Evolutionary conservation across 2,797 vertebrate genomes (phyloP).

Genomic region (Glossophaga mutica): DNA sequence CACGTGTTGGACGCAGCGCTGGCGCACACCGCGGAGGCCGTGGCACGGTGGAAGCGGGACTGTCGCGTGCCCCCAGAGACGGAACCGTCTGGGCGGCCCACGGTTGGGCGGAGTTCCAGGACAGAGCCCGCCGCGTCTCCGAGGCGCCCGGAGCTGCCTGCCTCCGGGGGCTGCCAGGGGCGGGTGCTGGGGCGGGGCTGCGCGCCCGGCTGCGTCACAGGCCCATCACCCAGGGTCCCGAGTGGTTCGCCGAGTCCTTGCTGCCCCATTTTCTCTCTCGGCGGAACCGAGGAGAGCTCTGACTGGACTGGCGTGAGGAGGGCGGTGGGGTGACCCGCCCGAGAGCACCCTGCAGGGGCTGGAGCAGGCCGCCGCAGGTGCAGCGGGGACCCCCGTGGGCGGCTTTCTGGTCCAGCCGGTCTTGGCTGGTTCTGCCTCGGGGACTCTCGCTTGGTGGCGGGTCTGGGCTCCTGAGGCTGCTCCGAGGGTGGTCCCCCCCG

Average conservation of each 20-base stretch:
- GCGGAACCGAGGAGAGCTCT: neutral
- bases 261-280: neutral
- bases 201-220: too few relatives aligned
- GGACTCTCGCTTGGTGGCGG: neutral
- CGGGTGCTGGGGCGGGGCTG: neutral
- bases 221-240: neutral
- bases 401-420: neutral
- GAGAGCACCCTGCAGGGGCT: neutral
- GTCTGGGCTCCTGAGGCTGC: neutral
- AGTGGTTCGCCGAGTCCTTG: neutral
- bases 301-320: fast-evolving
- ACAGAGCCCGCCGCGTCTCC: fast-evolving
- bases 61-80: neutral
- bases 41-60: fast-evolving
- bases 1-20: neutral
- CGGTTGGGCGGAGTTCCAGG: too few relatives aligned
- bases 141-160: fast-evolving
- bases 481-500: neutral
- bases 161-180: neutral
- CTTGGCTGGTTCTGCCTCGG: neutral
- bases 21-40: neutral
- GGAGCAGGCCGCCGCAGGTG: neutral
- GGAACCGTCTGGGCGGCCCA: too few relatives aligned
- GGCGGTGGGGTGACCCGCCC: fast-evolving
- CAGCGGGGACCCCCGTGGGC: neutral